Conservation (phyloP, 2,797 vertebrate genomes). For the Pseudomugil tenellus region DNA sequence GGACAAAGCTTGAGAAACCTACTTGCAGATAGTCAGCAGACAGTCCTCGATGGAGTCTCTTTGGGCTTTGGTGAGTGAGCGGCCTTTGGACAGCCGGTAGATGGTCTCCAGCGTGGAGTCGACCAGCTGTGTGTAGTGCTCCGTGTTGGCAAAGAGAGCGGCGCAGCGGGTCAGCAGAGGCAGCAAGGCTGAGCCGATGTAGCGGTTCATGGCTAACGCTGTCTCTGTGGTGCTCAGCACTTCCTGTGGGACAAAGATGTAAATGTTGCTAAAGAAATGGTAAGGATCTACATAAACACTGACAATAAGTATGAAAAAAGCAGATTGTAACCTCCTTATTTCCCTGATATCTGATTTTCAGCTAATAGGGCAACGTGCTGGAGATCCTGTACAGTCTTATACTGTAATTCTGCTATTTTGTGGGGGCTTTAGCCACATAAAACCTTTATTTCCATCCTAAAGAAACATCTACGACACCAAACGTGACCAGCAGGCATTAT, state of each 20-base stretch:
- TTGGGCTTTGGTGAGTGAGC: slow-evolving; percentile 97
- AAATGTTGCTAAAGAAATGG: too few species aligned
- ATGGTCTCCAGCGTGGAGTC: slow-evolving; percentile 96
- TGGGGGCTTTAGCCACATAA: too few species aligned
- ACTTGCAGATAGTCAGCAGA: slow-evolving; percentile 95
- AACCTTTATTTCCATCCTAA: too few species aligned
- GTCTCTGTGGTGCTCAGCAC: slow-evolving; percentile 93
- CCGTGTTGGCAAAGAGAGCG: slow-evolving; percentile 91
- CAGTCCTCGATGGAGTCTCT: slow-evolving; percentile 97
- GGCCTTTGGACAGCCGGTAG: slow-evolving; percentile 96
- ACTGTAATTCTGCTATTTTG: too few species aligned
- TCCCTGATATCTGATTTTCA: too few species aligned
- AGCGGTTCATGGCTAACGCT: slow-evolving; percentile 94
- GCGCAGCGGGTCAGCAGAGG: slow-evolving; percentile 95
- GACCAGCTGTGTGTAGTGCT: slow-evolving; percentile 89
- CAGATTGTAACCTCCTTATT: too few species aligned
- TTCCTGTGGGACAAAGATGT: slow-evolving; percentile 79
- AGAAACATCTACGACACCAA: too few species aligned
- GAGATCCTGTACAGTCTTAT: too few species aligned
- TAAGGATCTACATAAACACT: too few species aligned
- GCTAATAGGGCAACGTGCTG: too few species aligned
- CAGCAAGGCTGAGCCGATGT: slow-evolving; percentile 93
- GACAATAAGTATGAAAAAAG: too few species aligned
- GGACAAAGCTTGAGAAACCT: slow-evolving; percentile 55
- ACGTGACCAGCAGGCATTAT: too few species aligned